Evolutionary conservation across 1,140 invertebrate species (phyloP).

Genomic region (Aradophagus sp.): DNA sequence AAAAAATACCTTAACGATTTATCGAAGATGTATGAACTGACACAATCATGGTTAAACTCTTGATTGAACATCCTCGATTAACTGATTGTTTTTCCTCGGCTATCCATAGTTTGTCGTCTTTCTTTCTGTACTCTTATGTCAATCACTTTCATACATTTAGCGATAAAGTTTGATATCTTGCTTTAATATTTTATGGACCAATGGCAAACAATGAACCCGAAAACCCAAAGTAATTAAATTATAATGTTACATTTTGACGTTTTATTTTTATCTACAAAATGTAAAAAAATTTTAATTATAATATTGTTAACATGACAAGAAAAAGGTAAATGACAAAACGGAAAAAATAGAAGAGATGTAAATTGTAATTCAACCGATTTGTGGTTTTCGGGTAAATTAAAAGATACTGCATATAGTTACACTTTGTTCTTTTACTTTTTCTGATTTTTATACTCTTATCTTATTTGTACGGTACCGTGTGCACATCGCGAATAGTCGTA

Average conservation of each 20-base stretch:
- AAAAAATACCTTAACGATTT: no score
- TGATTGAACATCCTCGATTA: no score
- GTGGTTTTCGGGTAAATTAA: not conserved
- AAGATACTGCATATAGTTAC: not conserved
- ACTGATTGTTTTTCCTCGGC: no score
- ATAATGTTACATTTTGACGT: no score
- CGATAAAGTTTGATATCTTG: slow-evolving; percentile 70
- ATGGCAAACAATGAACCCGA: slow-evolving; percentile 13
- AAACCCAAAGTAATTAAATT: not conserved
- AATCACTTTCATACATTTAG: slow-evolving; percentile 65
- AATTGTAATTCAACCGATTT: not conserved
- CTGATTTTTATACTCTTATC: slow-evolving; percentile 33
- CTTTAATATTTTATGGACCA: slow-evolving; percentile 64
- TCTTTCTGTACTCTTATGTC: no score
- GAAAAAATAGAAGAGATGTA: not conserved
- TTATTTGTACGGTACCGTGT: slow-evolving; percentile 22
- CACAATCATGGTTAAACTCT: no score
- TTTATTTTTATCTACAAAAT: no score
- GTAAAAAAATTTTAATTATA: no score
- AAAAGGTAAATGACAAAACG: no score
- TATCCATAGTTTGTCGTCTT: no score
- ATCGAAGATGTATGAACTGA: no score
- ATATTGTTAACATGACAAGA: no score
- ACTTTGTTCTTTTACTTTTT: slow-evolving; percentile 21
- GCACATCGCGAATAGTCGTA: slow-evolving; percentile 46